Conservation (phyloP, 2,797 vertebrate genomes). For the Macropus fuliginosus region DNA sequence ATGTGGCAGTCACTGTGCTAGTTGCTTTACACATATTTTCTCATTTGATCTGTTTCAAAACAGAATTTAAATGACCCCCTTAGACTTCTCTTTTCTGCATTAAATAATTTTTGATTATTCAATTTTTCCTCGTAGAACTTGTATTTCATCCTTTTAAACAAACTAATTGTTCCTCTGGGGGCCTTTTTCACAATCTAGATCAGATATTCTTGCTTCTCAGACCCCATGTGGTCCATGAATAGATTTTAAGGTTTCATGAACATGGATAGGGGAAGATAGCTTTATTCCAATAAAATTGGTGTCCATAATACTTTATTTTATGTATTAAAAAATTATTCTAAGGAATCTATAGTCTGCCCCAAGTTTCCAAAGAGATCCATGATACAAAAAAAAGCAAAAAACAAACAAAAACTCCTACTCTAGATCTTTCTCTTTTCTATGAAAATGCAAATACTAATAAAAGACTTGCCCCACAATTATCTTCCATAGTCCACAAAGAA, state of each 20-base stretch:
- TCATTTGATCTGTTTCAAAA: slow-evolving; percentile 20
- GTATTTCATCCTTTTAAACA: neutral
- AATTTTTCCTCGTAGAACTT: neutral
- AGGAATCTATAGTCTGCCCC: neutral
- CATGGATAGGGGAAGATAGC: neutral
- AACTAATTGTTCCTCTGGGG: slow-evolving; percentile 1
- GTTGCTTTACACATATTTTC: neutral
- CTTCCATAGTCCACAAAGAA: slow-evolving; percentile 48
- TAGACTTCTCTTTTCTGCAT: neutral
- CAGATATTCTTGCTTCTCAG: neutral
- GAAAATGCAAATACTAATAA: neutral
- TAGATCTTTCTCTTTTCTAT: neutral
- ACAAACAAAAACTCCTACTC: neutral
- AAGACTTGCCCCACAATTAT: neutral
- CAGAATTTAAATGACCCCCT: neutral
- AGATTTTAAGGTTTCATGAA: neutral
- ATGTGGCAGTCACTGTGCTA: neutral
- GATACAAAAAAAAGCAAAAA: too few species aligned
- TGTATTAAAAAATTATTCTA: neutral
- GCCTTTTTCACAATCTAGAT: neutral
- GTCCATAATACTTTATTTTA: neutral
- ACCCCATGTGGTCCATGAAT: neutral
- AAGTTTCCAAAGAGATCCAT: neutral
- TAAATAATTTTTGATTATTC: neutral
- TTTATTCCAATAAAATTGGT: neutral